These are phyloP conservation scores for Epinephelus cyanopodus DNA, from an alignment of 2,113 vertebrate species.

Conservation along the genomic window DNA sequence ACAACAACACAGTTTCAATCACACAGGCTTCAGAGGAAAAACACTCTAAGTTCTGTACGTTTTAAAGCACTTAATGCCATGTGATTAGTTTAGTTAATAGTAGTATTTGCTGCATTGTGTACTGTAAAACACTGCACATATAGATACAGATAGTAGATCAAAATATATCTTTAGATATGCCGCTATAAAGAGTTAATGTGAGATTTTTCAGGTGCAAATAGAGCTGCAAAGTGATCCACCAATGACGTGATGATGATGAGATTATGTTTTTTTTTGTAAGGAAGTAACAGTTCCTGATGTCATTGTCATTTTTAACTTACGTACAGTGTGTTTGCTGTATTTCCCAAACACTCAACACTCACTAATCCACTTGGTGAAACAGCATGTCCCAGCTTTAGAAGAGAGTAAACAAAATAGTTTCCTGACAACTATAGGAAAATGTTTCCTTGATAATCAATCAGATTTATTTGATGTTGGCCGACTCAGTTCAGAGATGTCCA, in stretches of 20 bases:
- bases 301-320: background rate
- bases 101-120: background rate
- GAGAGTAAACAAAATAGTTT: background rate
- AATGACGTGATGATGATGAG: background rate
- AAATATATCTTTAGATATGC: background rate
- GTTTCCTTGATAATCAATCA: background rate
- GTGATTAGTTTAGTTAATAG: background rate
- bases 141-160: background rate
- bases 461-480: background rate
- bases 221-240: background rate
- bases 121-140: background rate
- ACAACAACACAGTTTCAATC: background rate
- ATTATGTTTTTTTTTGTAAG: background rate
- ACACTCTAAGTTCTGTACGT: background rate
- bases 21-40: background rate
- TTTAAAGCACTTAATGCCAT: background rate
- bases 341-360: background rate
- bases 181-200: background rate
- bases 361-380: background rate
- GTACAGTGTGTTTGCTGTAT: background rate
- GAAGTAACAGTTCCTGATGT: conserved; percentile 1
- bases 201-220: background rate
- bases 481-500: background rate
- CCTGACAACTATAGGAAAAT: background rate
- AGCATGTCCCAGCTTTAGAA: background rate